Base-by-base conservation (phyloP, 37 sponge, comb jelly and placozoan species). In the Oscarella lobularis region DNA sequence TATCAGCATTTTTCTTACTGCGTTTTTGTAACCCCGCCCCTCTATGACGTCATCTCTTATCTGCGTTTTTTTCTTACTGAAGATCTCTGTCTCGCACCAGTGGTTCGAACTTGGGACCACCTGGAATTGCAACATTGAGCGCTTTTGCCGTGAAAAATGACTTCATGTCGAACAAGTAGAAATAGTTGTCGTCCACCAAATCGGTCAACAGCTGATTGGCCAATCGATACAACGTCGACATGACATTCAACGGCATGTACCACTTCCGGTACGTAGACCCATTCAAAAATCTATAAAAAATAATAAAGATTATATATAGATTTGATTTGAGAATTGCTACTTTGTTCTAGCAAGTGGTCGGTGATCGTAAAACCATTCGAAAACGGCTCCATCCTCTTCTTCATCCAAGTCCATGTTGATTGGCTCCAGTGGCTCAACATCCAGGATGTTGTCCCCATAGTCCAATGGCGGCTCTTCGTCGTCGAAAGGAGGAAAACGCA, bases 401-500 rank as follows among this genome's bases (percentile, higher is more conserved):
- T 87, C 86, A 37, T 98, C 99, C 77, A 98, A 78, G 41, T 98
- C 99, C 82, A 98, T 94, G 88, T 98, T 94, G 20, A 98, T 91
- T 33, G 99, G 83, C 79, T 98, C 99, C 69, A 98, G 92, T 0
- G 99, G 99, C 79, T 98, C 99, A 37, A 98, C 95, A 79, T 98
- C 99, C 39, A 98, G 76, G 29, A 98, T 75, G 75, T 98, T 98
- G 85, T 98, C 99, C 29, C 90, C 92, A 77, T 98, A 98, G 75
- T 98, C 99, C 34, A 98, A 86, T 0, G 99, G 95, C 39, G 95
- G 95, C 81, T 98, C 99, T 54, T 98, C 99, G 66, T 98, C 99
- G 67, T 98, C 99, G 85, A 98, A 98, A 33, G 99, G 99, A 82
- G 99, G 99, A 85, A 98, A 98, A 39, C 99, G 81, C 99, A 98